Evolutionary conservation across 2,797 vertebrate genomes (phyloP), one percentile per base, ranked within the genome.

Genomic region (Cichlasoma orientale): DNA sequence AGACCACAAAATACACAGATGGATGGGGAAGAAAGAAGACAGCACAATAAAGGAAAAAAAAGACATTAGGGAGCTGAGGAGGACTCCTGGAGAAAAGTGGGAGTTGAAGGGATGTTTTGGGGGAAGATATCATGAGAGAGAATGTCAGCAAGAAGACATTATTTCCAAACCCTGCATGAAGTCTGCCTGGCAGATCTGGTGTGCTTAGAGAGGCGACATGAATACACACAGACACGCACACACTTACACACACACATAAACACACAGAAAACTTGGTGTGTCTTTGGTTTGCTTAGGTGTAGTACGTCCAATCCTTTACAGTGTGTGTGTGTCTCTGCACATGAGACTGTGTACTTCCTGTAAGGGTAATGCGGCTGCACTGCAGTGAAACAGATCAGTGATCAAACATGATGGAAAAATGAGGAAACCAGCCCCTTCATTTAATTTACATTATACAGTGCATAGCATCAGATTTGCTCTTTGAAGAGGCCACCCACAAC

Each of bases 151-250:
- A 58, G 74, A 79, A 84, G 74, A 89, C 86, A 78, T 83, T 75
- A 82, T 91, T 92, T 90, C 77, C 79, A 82, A 86, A 85, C 78
- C 1, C 76, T 72, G 83, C 83, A 12, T 79, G 88, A 81, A 79
- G 56, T 78, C 81, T 41, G 75, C 74, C 70, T 66, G 68, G 57
- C 69, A 88, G 74, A 78, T 82, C 80, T 75, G 77, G 81, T 89
- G 84, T 82, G 82, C 66, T 18, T 14, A 80, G 71, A 81, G 75
- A 36, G 54, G 72, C 69, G 75, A 71, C 55, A 73, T 55, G 38
- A 69, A 53, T 56, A 69, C 50, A 63, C 27, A 55, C 18, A 36
- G 50, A 59, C 18, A 33, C 14, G 16, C 31, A 33, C 33, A 36
- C 38, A 41, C 44, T 4, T 21, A 13, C 33, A n/a, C 57, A 66